Conservation (phyloP, 53 echinoderm and acorn worm species). For the Antedon mediterranea region DNA sequence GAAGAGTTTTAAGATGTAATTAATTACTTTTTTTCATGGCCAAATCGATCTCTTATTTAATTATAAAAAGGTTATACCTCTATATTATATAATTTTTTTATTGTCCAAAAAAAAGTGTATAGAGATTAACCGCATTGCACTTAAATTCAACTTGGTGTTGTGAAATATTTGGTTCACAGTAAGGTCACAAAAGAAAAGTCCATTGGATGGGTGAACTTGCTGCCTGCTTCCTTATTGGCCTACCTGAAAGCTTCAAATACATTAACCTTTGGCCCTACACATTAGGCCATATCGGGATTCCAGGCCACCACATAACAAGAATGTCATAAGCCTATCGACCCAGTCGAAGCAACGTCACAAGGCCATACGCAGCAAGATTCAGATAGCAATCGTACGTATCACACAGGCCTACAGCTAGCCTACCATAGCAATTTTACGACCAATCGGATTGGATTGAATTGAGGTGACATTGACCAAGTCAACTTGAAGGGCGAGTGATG, state of each 20-base stretch:
- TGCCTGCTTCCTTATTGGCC: background rate
- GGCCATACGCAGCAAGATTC: background rate
- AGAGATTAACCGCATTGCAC: background rate
- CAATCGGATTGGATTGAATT: background rate
- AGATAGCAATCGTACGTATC: background rate
- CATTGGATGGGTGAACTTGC: background rate
- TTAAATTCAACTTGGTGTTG: background rate
- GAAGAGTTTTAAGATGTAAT: background rate
- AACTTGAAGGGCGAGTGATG: background rate
- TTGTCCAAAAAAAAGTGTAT: background rate
- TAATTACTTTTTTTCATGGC: background rate
- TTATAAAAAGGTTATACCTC: background rate
- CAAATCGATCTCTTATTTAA: background rate
- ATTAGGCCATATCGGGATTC: background rate
- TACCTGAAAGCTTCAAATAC: background rate
- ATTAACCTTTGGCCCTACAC: background rate
- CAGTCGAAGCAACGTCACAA: background rate
- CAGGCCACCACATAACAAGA: background rate
- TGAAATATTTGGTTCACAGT: background rate
- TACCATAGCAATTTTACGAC: background rate
- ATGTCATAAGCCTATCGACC: slow-evolving; percentile 1
- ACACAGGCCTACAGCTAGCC: background rate
- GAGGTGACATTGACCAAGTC: background rate
- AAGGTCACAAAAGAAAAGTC: background rate
- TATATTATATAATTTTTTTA: background rate